Conservation (phyloP, 2,113 vertebrate species). For the Cephalopholis sonnerati region DNA sequence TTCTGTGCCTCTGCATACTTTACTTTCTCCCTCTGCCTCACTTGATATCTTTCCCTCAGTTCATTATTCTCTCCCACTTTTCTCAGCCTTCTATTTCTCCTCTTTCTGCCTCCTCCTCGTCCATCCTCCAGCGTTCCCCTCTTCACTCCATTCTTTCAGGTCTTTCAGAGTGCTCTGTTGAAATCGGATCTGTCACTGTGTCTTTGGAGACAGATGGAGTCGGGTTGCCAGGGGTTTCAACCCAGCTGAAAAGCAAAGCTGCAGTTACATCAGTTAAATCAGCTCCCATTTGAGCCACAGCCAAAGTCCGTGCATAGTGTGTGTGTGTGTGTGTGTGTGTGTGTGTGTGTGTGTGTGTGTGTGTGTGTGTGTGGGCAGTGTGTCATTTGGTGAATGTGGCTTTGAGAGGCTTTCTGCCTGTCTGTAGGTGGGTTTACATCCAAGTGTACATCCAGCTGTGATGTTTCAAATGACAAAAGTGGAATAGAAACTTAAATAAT, state of each 20-base stretch:
- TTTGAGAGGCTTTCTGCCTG: conserved; percentile 21
- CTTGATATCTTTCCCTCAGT: conserved; percentile 24
- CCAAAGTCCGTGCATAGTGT: conserved; percentile 36
- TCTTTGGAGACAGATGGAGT: conserved; percentile 68
- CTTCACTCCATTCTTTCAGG: conserved; percentile 41
- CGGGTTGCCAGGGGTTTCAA: conserved; percentile 71
- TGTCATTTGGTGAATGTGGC: conserved; percentile 26
- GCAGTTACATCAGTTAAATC: conserved; percentile 71
- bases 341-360: conserved; percentile 25
- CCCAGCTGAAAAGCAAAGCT: conserved; percentile 65
- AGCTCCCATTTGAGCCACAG: conserved; percentile 55
- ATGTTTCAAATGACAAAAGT: not conserved
- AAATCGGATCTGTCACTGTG: conserved; percentile 71
- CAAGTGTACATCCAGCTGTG: not conserved
- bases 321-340: conserved; percentile 34
- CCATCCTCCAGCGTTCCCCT: conserved; percentile 3
- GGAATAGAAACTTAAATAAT: not conserved
- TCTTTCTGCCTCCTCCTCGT: conserved; percentile 15
- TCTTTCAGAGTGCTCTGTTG: conserved; percentile 57
- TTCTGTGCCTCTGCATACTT: not conserved
- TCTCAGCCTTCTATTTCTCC: conserved; percentile 39
- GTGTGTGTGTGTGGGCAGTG: conserved; percentile 5
- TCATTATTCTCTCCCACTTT: conserved; percentile 46
- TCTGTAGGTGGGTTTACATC: conserved; percentile 16
- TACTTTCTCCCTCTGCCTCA: conserved; percentile 6